A percentile compares a stretch with the other conserved stretches of the same genome.
Evolutionary conservation across 2,888 invertebrate species (phyloP).

Genomic region (Cremastinae sp.): DNA sequence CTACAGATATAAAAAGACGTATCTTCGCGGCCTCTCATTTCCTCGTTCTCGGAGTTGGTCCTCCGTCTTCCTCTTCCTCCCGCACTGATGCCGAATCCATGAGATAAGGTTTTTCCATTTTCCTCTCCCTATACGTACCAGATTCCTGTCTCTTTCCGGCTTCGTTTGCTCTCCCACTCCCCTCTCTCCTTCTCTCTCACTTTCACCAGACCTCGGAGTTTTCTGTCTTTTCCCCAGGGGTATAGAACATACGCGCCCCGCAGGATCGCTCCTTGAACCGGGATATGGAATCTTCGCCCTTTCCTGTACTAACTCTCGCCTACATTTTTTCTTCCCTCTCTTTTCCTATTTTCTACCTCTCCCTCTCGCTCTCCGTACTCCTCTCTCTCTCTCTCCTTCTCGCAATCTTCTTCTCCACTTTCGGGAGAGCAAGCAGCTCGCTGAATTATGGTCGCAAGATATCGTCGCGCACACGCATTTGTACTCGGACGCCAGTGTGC

Average conservation of each 20-base stretch:
- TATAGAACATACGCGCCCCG: constrained; percentile 51
- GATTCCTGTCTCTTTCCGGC: constrained; percentile 42
- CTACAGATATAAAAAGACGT: not conserved
- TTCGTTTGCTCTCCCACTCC: constrained; percentile 31
- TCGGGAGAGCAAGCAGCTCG: constrained; percentile 46
- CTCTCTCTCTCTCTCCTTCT: constrained; percentile 5
- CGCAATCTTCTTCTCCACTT: constrained; percentile 44
- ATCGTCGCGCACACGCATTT: constrained; percentile 63
- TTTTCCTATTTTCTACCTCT: not conserved
- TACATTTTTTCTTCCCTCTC: too few relatives aligned
- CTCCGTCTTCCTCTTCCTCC: constrained; percentile 42
- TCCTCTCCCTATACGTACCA: constrained; percentile 54
- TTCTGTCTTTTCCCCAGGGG: constrained; percentile 37
- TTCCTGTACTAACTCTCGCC: constrained; percentile 17
- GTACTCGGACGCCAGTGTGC: constrained; percentile 59
- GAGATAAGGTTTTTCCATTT: constrained; percentile 74
- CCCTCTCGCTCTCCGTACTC: too few relatives aligned
- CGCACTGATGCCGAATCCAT: constrained; percentile 55
- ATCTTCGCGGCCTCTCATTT: constrained; percentile 47
- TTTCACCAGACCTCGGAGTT: not conserved
- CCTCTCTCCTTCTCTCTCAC: constrained; percentile 18
- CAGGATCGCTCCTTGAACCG: constrained; percentile 54
- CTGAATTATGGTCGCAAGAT: constrained; percentile 71
- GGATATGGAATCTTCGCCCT: constrained; percentile 46
- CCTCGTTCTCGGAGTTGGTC: constrained; percentile 47